Evolutionary conservation across 2,797 vertebrate genomes (phyloP).

Genomic region (Mormyrus hasselquistii): DNA sequence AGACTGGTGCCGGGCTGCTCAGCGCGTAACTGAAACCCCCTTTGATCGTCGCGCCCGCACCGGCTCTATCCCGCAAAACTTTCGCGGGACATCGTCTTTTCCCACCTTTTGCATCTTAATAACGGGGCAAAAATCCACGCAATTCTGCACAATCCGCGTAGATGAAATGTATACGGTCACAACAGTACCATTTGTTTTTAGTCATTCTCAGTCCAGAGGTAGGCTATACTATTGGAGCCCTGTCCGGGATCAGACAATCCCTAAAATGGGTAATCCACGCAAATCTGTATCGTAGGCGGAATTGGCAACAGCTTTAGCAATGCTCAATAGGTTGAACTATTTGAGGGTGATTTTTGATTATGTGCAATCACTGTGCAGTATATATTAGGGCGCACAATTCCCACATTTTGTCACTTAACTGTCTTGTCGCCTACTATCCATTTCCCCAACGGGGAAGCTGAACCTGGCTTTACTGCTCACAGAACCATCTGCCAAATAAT

Average conservation of each 20-base stretch:
- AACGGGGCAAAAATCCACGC: not conserved
- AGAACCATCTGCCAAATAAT: conserved; percentile 49
- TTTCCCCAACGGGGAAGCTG: conserved; percentile 21
- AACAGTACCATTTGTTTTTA: not conserved
- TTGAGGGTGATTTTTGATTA: conserved; percentile 10
- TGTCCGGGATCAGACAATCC: conserved; percentile 31
- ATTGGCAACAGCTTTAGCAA: conserved; percentile 8
- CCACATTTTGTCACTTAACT: not conserved
- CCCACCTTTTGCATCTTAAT: not conserved
- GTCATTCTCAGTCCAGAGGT: not conserved
- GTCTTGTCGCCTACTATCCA: not conserved
- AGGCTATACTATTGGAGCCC: not conserved
- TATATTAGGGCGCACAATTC: not conserved
- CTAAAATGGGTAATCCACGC: conserved; percentile 40
- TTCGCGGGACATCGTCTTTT: not conserved
- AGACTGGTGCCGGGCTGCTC: not conserved
- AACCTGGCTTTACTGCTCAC: conserved; percentile 37
- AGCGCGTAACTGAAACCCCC: not conserved
- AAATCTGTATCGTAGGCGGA: conserved; percentile 32
- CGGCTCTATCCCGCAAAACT: not conserved
- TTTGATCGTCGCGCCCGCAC: not conserved
- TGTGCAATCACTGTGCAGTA: not conserved
- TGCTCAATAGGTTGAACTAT: not conserved
- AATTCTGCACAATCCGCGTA: not conserved
- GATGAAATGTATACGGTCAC: not conserved